Percentiles rank a stretch among this genome's conserved stretches.
These are phyloP conservation scores for Cylas formicarius DNA, from an alignment of 1,140 invertebrate species.

Conservation along the genomic window DNA sequence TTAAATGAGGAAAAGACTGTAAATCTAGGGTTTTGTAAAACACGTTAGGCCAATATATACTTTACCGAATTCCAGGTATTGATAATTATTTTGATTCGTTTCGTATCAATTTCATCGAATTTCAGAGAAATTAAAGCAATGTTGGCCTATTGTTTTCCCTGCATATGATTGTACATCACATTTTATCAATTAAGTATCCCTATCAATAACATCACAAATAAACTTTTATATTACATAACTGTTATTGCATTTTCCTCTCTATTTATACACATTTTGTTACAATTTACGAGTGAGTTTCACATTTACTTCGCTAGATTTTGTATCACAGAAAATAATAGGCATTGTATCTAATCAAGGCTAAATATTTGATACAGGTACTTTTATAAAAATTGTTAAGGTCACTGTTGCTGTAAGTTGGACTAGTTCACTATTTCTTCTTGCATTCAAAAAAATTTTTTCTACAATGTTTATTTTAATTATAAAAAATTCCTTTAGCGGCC, in stretches of 20 bases:
- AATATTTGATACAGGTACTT: too few relatives aligned
- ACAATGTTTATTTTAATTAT: too few relatives aligned
- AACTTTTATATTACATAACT: slow-evolving; percentile 20
- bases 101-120: neutral
- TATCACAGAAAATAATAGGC: slow-evolving; percentile 18
- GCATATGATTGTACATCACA: slow-evolving; percentile 22
- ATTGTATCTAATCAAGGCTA: too few relatives aligned
- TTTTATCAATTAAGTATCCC: slow-evolving; percentile 7
- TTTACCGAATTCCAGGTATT: neutral
- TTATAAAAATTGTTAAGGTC: too few relatives aligned
- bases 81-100: neutral
- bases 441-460: too few relatives aligned
- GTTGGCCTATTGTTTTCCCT: slow-evolving; percentile 13
- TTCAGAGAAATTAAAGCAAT: slow-evolving; percentile 3
- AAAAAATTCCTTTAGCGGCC: too few relatives aligned
- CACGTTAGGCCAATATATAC: neutral
- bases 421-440: too few relatives aligned
- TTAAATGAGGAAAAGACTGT: neutral
- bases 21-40: neutral
- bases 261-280: too few relatives aligned
- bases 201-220: slow-evolving; percentile 7
- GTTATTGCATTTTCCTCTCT: slow-evolving; percentile 7
- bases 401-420: too few relatives aligned
- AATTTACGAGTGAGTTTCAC: too few relatives aligned
- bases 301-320: too few relatives aligned